Evolutionary conservation across 1,140 invertebrate species (phyloP), one percentile per base, ranked within the genome.

Genomic region (Apis florea): DNA sequence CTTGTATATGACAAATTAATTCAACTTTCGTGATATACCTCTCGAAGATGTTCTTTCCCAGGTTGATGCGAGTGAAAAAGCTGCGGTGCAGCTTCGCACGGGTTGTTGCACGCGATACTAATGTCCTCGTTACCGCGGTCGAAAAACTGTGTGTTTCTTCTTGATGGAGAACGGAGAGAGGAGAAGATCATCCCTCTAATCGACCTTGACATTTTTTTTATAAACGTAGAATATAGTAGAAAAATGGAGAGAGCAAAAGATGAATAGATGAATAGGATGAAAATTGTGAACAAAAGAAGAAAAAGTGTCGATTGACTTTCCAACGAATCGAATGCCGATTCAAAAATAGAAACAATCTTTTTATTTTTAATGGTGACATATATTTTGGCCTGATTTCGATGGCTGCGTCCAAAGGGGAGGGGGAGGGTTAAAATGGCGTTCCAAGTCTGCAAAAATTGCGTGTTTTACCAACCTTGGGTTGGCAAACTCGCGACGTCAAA

Each of bases 61-160:
- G 47, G 47, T 76, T 54, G 61, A n/a, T 67, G 24, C 64, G 49
- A 40, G 11, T 63, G 73, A 76, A 76, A 68, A 76, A 64, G 85
- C 53, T 66, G 51, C 76, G 53, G 13, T 8, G 67, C 59, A 68
- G 69, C 13, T 61, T 66, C 66, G 69, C 84, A 79, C 80, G 80
- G 82, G 66, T 58, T 56, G 85, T 86, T 86, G 80, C 84, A 67
- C 85, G 81, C 84, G 85, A 87, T 86, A 83, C 72, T 87, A 87
- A 87, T 86, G 84, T 69, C 85, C 85, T 86, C 85, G 84, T 87
- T 86, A 87, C 51, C 76, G 66, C 70, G 61, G 31, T 21, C 73
- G 72, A 82, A 82, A 78, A 86, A 83, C 49, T 69, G 64, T 40
- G 31, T 40, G 31, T 40, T 40, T 26, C 49, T n/a, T 54, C 51